Evolutionary conservation across 2,888 invertebrate genomes (phyloP).

Genomic region (Agriotes lineatus): DNA sequence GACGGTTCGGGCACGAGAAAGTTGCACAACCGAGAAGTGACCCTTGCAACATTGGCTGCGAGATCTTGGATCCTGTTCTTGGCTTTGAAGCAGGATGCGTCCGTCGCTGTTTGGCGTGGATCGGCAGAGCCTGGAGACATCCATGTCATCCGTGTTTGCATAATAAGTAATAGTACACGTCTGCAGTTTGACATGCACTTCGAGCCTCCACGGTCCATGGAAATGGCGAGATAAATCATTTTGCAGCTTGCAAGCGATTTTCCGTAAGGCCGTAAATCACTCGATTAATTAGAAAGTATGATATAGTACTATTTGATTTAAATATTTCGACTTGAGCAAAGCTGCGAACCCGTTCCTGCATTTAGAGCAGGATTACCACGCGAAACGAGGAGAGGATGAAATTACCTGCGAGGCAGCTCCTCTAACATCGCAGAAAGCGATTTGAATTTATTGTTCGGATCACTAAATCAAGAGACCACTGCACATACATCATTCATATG

Average conservation of each 20-base stretch:
- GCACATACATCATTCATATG: too few species aligned
- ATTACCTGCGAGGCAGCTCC: too few species aligned
- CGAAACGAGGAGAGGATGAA: too few species aligned
- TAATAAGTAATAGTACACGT: constrained; percentile 15
- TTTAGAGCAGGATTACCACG: not conserved
- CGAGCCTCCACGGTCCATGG: constrained; percentile 10
- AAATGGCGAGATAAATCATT: constrained; percentile 26
- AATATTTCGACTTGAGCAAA: constrained; percentile 10
- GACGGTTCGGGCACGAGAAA: too few species aligned
- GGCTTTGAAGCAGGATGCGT: not conserved
- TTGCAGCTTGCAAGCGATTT: constrained; percentile 23
- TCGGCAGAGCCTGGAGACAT: constrained; percentile 9
- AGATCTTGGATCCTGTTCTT: not conserved
- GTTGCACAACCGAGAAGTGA: too few species aligned
- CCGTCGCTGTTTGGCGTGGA: constrained; percentile 4
- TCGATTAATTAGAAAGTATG: constrained; percentile 45
- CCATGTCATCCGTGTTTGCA: constrained; percentile 16
- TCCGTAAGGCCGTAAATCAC: constrained; percentile 48
- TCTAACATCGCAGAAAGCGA: too few species aligned
- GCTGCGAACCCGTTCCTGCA: not conserved
- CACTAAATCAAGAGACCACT: too few species aligned
- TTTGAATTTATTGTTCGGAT: too few species aligned
- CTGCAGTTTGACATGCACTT: constrained; percentile 14
- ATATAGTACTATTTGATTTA: constrained; percentile 10
- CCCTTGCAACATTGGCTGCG: too few species aligned